phyloP scores from a whole-genome alignment of 2,113 vertebrate species.

The Pimephales promelas region DNA sequence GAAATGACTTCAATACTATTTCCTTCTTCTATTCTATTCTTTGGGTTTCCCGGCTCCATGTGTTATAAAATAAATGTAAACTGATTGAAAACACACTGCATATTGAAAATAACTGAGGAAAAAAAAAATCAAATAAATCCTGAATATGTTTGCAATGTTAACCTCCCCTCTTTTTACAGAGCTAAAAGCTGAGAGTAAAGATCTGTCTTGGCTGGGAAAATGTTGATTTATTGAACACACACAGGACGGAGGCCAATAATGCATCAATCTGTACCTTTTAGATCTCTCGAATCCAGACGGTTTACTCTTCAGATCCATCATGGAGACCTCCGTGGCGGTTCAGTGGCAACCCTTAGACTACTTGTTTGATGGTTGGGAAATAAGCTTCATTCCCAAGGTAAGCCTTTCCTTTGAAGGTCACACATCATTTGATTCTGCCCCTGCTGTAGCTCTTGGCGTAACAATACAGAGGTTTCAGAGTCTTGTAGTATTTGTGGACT shows the following conservation, averaged over 20 bases:
- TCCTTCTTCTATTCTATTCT: constrained; percentile 5
- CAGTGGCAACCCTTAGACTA: constrained; percentile 94
- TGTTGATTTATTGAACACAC: constrained; percentile 64
- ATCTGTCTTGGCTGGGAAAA: constrained; percentile 32
- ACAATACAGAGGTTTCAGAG: neutral
- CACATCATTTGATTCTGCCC: constrained; percentile 24
- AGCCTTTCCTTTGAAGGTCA: constrained; percentile 17
- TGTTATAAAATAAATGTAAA: neutral
- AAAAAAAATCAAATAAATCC: neutral
- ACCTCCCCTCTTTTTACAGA: neutral
- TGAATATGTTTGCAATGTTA: neutral
- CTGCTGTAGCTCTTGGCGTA: neutral
- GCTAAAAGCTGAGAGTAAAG: constrained; percentile 15
- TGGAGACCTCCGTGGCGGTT: constrained; percentile 93
- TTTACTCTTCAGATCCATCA: constrained; percentile 93
- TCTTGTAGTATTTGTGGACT: neutral
- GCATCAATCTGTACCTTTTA: constrained; percentile 76
- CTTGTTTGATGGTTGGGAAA: constrained; percentile 96
- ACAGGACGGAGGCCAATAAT: constrained; percentile 65
- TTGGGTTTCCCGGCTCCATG: neutral
- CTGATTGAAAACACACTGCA: neutral
- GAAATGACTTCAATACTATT: constrained; percentile 6
- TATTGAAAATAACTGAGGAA: neutral
- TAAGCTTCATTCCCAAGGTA: constrained; percentile 99
- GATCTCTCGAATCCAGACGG: constrained; percentile 90